These are phyloP conservation scores for Arizona elegans DNA, from an alignment of 2,113 vertebrate species.

Conservation along the genomic window DNA sequence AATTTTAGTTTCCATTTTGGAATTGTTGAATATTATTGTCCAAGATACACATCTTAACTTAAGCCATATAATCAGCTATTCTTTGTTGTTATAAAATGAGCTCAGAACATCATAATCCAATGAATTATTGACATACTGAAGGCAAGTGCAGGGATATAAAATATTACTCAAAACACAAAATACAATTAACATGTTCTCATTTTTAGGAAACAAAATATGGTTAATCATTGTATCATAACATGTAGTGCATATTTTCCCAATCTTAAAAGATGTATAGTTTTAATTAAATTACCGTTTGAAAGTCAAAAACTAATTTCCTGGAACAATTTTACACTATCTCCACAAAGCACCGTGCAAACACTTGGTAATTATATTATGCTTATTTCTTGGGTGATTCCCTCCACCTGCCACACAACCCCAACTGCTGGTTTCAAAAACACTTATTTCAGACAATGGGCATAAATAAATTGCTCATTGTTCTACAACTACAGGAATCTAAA, in stretches of 20 bases:
- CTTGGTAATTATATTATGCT: conserved; percentile 15
- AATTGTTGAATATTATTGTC: not conserved
- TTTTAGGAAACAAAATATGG: not conserved
- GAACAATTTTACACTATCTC: conserved; percentile 21
- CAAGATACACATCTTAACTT: not conserved
- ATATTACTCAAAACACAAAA: not conserved
- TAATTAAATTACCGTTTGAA: conserved; percentile 25
- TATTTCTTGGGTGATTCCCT: not conserved
- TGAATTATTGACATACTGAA: not conserved
- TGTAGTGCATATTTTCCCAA: not conserved
- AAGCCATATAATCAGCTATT: not conserved
- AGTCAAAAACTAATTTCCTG: conserved; percentile 14
- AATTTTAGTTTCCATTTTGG: not conserved
- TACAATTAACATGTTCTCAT: not conserved
- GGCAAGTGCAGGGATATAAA: not conserved
- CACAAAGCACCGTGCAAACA: conserved; percentile 10
- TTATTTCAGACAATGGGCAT: not conserved
- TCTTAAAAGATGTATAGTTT: conserved; percentile 12
- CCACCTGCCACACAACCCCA: not conserved
- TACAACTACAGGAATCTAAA: not conserved
- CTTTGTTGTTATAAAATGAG: not conserved
- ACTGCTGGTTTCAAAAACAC: not conserved
- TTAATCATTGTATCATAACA: conserved; percentile 5
- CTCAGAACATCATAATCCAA: not conserved
- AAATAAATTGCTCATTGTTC: conserved; percentile 3